phyloP scores from a whole-genome alignment of 2,113 vertebrate species.

The Halcyon malimbica region DNA sequence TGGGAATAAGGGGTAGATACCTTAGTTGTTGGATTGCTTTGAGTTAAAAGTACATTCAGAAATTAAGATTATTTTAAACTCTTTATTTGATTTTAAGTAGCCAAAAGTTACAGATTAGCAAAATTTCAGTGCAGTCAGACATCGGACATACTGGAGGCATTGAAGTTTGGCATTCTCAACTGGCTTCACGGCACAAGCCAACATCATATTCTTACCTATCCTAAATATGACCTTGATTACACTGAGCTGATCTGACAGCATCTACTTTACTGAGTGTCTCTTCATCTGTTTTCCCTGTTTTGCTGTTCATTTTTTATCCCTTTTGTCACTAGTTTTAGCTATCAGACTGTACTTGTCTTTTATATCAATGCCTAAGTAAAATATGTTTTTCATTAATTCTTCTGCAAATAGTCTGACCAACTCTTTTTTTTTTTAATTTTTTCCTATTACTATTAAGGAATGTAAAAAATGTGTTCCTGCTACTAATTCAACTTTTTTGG shows the following conservation, averaged over 20 bases:
- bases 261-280: not conserved
- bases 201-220: not conserved
- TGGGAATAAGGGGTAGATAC: not conserved
- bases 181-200: not conserved
- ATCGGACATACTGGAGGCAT: not conserved
- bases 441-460: not conserved
- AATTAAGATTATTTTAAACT: not conserved
- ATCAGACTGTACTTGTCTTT: not conserved
- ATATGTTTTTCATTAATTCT: not conserved
- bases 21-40: not conserved
- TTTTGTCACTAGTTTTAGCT: not conserved
- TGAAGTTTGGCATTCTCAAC: not conserved
- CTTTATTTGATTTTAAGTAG: not conserved
- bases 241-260: not conserved
- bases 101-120: not conserved
- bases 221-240: not conserved
- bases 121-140: not conserved
- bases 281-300: not conserved
- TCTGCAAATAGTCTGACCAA: not conserved
- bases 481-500: not conserved
- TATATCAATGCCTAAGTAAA: not conserved
- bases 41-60: not conserved
- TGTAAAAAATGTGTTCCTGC: not conserved
- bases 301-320: not conserved
- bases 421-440: not conserved